Evolutionary conservation across 2,888 invertebrate species (phyloP).

Genomic region (Chymomyza caudatula): DNA sequence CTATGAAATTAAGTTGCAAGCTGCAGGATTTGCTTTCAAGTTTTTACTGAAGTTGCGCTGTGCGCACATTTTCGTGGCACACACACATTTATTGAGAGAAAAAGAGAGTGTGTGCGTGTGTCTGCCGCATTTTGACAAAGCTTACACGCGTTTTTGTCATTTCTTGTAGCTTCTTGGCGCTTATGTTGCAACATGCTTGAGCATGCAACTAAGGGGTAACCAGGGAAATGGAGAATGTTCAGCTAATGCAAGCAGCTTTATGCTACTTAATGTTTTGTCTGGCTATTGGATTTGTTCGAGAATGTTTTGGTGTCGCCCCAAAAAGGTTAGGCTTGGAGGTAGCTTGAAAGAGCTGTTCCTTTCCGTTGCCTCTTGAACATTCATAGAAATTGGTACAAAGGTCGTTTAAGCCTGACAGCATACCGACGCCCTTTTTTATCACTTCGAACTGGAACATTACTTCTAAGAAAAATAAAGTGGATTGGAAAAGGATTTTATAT

Average conservation of each 20-base stretch:
- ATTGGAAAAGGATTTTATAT: too few relatives aligned
- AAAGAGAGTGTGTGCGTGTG: not conserved
- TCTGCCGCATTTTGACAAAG: not conserved
- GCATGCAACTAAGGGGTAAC: constrained; percentile 27
- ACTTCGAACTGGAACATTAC: too few relatives aligned
- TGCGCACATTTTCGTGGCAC: constrained; percentile 23
- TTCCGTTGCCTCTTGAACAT: too few relatives aligned
- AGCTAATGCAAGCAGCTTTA: constrained; percentile 65
- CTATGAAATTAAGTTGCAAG: constrained; percentile 70
- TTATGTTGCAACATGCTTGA: constrained; percentile 17
- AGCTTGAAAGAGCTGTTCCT: too few relatives aligned
- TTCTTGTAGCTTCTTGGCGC: constrained; percentile 45
- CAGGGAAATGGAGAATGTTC: constrained; percentile 56
- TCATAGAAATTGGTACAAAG: too few relatives aligned
- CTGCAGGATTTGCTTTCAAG: constrained; percentile 67
- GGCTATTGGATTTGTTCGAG: constrained; percentile 31
- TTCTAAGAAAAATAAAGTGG: too few relatives aligned
- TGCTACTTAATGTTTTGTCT: constrained; percentile 55
- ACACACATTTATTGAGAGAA: constrained; percentile 6
- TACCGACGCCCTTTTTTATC: too few relatives aligned
- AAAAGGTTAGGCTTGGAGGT: too few relatives aligned
- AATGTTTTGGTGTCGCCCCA: not conserved
- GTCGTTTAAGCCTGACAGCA: too few relatives aligned
- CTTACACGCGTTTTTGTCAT: constrained; percentile 59
- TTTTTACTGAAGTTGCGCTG: constrained; percentile 54